These are phyloP conservation scores for Bothrops jararaca DNA, from an alignment of 2,113 vertebrate species.

Conservation along the genomic window DNA sequence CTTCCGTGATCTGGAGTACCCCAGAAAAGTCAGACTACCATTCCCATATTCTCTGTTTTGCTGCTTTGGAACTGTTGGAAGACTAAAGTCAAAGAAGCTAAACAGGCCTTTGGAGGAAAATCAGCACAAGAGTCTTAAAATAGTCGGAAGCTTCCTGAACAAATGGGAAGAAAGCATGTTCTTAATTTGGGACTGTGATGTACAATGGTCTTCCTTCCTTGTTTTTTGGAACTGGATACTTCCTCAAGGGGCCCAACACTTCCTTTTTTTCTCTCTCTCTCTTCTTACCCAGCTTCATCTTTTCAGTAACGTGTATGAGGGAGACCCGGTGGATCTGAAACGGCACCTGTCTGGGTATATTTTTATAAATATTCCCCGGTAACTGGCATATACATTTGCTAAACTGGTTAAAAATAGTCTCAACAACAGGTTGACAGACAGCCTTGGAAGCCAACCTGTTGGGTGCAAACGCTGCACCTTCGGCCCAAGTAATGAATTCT, in stretches of 20 bases:
- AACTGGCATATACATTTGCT: too few relatives aligned
- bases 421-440: neutral
- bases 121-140: neutral
- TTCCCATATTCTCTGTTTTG: neutral
- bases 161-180: constrained; percentile 42
- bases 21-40: neutral
- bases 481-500: neutral
- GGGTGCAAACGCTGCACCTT: neutral
- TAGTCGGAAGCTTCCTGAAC: constrained; percentile 51
- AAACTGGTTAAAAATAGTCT: too few relatives aligned
- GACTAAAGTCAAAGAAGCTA: neutral
- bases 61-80: too few relatives aligned
- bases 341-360: neutral
- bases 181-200: neutral
- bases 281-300: constrained; percentile 20
- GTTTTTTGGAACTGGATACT: constrained; percentile 62
- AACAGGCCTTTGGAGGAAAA: neutral
- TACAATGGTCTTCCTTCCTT: constrained; percentile 60
- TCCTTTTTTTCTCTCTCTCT: neutral
- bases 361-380: neutral
- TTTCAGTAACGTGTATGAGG: constrained; percentile 36
- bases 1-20: too few relatives aligned
- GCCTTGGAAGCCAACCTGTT: neutral
- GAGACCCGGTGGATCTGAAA: neutral
- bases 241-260: constrained; percentile 50